phyloP scores from a whole-genome alignment of 2,113 vertebrate genomes.

The Sinocyclocheilus maitianheensis region DNA sequence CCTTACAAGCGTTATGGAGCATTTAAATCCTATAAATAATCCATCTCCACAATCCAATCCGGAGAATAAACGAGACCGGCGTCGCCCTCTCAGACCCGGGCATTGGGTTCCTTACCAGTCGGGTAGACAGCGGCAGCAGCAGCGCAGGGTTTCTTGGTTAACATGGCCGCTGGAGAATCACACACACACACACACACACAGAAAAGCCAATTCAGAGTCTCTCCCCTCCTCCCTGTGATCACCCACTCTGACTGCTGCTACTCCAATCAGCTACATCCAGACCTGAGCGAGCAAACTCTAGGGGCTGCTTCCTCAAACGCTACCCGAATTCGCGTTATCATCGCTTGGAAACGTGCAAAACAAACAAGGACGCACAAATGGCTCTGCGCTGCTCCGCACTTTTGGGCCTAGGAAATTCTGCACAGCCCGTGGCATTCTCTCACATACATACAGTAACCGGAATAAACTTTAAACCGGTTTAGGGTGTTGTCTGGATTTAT shows the following conservation, averaged over 20 bases:
- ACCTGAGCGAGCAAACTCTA: conserved; percentile 44
- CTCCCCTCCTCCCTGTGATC: conserved; percentile 73
- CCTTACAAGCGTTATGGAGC: background rate
- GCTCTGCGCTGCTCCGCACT: background rate
- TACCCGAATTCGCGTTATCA: conserved; percentile 44
- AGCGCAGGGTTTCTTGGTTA: conserved; percentile 92
- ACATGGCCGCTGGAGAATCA: conserved; percentile 90
- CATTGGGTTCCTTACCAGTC: conserved; percentile 80
- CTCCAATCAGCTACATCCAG: conserved; percentile 76
- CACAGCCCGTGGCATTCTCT: conserved; percentile 18
- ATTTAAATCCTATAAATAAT: conserved; percentile 16
- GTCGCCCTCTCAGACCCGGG: conserved; percentile 43
- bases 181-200: conserved; percentile 58
- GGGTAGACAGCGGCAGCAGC: conserved; percentile 73
- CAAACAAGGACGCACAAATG: conserved; percentile 20
- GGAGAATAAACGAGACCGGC: background rate
- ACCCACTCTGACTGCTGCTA: conserved; percentile 68
- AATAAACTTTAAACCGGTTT: conserved; percentile 39
- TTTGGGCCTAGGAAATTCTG: background rate
- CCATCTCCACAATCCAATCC: background rate
- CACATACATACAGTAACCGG: background rate
- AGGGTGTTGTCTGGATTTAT: conserved; percentile 56
- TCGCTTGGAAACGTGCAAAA: conserved; percentile 47
- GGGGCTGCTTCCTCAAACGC: conserved; percentile 48
- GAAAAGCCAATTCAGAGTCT: conserved; percentile 72